Base-by-base conservation (phyloP, 2,888 invertebrate genomes). In the Synergus itoensis region DNA sequence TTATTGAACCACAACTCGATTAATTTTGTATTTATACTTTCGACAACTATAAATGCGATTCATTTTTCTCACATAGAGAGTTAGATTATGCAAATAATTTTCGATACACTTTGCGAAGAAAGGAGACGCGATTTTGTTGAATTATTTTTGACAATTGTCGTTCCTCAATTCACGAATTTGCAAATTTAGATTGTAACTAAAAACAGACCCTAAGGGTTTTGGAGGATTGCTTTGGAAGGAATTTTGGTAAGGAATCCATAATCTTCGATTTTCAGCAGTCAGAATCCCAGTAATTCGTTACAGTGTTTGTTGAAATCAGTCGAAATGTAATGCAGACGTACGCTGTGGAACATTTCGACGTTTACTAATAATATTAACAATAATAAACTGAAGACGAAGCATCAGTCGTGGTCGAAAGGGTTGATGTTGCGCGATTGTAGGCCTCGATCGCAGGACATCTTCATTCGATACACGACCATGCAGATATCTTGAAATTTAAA, bases 401-500 rank as follows among this genome's bases (percentile, higher is more conserved):
- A 73, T 88, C 81, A 86, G 83, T 82, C 82, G 89, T 85, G 86
- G 77, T 79, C 85, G 85, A 85, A 86, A 84, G 85, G 84, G 82
- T 84, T 83, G 89, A 89, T 90, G 89, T 87, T 85, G 86, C 87
- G 89, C 87, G 90, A 92, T 89, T 89, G 92, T 89, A 92, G 92
- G 92, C 92, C 92, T 92, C 92, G 88, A 89, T 91, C 89, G 87
- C 87, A 85, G 85, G 86, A 87, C 89, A 88, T 89, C 87, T 85
- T 84, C 84, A 86, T 88, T 88, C 86, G 87, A 87, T 85, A 85
- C 87, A 82, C 81, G 77, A 69, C 77, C 63, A 76, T 57, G 65
- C 62, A 41, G 76, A 77, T 77, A 73, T 77, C 77, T 77, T 53
- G 45, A 16, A 41, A 65, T 77, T 36, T 65, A 45, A 41, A 62